Base-by-base conservation (phyloP, 1,140 invertebrate genomes). In the Dufourea novaeangliae region DNA sequence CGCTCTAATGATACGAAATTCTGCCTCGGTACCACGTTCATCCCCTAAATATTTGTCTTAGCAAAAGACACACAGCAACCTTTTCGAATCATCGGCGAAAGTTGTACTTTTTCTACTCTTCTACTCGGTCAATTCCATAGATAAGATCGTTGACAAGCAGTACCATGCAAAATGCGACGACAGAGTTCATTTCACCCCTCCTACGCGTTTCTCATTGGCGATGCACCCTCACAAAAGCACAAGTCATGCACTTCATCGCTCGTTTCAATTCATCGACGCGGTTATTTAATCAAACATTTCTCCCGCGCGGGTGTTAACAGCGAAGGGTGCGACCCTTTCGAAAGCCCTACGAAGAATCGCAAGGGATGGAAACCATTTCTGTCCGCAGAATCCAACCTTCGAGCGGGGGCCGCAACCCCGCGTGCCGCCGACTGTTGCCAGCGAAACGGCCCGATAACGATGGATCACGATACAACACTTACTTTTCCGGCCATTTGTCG, bases 261-360 rank as follows among this genome's bases (percentile, higher is more conserved):
- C 74, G 82, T 90, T 92, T 92, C 91, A 91, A 92, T 92, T 92
- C 90, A 92, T 92, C 88, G 88, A 84, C 90, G 90, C 56, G 91
- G 91, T 92, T 91, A 92, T 92, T 92, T 92, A 92, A 92, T 92
- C 91, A 91, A 92, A 92, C 90, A 91, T 91, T 88, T 87, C 84
- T 72, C 83, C 83, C 57, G 32, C 20, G 46, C 68, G 79, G 86
- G 82, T 84, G 82, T 70, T 77, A 84, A 82, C 61, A 59, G 54
- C 56, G 63, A 37, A 69, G 89, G 90, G 86, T 88, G 86, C 87
- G 82, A 87, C 89, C 90, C 90, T 88, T 88, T 80, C 72, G 69
- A 44, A 39, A 57, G 46, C 61, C 52, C 59, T 50, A n/a, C 50
- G 67, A 44, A 29, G 17, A 54, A 66, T 62, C 78, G 69, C n/a